Conservation (phyloP, 2,113 vertebrate genomes). For the Macquaria australasica region DNA sequence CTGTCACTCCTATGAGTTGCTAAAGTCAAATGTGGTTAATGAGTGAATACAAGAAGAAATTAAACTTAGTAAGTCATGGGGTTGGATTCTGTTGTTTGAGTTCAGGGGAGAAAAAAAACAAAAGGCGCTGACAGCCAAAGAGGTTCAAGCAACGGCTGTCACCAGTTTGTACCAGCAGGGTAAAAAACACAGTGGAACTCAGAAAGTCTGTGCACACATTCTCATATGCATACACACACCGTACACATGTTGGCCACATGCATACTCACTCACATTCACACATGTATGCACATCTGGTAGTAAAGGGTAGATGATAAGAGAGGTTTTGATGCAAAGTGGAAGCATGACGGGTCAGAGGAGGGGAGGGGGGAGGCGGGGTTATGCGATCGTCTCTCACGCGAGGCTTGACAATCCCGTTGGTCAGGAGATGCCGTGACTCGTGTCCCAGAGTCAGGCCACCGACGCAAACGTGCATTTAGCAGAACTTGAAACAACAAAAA, state of each 20-base stretch:
- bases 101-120: background rate
- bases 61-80: background rate
- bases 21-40: constrained; percentile 27
- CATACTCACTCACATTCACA: constrained; percentile 58
- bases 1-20: constrained; percentile 26
- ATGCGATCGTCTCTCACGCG: constrained; percentile 34
- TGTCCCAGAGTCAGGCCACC: constrained; percentile 49
- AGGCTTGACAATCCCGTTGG: constrained; percentile 53
- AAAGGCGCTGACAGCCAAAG: constrained; percentile 7
- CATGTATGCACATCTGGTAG: constrained; percentile 43
- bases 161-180: constrained; percentile 63
- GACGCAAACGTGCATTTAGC: constrained; percentile 60
- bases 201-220: constrained; percentile 26
- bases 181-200: constrained; percentile 17
- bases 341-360: constrained; percentile 39
- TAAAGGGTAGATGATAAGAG: constrained; percentile 32
- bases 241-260: constrained; percentile 34
- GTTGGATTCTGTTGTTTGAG: background rate
- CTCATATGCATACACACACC: constrained; percentile 22
- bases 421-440: constrained; percentile 44
- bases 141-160: constrained; percentile 29
- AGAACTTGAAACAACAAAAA: constrained; percentile 59
- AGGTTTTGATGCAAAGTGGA: constrained; percentile 31
- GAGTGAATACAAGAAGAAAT: constrained; percentile 28
- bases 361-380: background rate